phyloP scores from a whole-genome alignment of 2,888 invertebrate genomes.

The Dugesia japonica region DNA sequence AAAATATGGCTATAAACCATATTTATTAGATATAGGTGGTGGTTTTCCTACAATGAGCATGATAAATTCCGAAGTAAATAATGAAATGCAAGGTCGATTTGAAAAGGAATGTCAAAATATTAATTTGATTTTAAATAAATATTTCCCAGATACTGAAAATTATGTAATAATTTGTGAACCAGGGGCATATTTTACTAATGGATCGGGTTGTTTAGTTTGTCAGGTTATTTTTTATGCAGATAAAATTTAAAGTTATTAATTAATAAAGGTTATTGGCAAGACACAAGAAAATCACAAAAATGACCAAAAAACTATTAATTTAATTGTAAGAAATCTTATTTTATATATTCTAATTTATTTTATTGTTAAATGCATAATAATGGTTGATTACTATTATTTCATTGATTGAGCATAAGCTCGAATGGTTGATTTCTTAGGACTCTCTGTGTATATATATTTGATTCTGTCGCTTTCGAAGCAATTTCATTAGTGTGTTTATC shows the following conservation, averaged over 20 bases:
- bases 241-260: background rate
- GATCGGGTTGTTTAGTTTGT: background rate
- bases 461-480: no score
- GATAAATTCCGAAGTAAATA: background rate
- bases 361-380: no score
- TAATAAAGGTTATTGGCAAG: background rate
- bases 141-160: background rate
- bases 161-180: constrained; percentile 15
- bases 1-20: background rate
- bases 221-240: background rate
- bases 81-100: background rate
- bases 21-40: constrained; percentile 2
- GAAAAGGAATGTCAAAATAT: constrained; percentile 3
- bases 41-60: background rate
- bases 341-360: background rate
- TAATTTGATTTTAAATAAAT: background rate
- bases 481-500: no score
- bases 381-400: no score
- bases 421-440: no score
- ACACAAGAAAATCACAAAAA: background rate
- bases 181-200: background rate
- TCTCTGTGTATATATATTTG: no score
- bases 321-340: background rate
- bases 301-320: background rate
- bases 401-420: no score